Percentiles rank a stretch among this genome's conserved stretches.
phyloP scores from a whole-genome alignment of 1,140 invertebrate genomes.

The Bicyclus anynana region DNA sequence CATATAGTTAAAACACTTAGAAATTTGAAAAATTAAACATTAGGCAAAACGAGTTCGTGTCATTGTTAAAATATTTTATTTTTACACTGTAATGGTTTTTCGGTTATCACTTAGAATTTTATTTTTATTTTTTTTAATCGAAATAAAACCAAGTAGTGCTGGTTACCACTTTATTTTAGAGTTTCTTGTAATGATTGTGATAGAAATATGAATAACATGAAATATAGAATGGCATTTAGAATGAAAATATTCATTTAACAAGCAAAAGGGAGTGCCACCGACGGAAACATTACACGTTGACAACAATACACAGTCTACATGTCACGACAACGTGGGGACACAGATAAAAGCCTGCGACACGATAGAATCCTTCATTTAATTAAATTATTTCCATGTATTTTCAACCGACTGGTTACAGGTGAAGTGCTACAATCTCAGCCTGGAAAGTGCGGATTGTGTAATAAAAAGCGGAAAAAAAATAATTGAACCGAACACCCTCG shows the following conservation, averaged over 20 bases:
- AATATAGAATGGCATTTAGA: neutral
- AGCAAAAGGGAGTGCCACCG: slow-evolving; percentile 11
- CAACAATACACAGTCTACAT: slow-evolving; percentile 28
- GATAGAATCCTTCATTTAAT: slow-evolving; percentile 62
- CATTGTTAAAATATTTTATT: too few relatives aligned
- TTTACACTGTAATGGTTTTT: too few relatives aligned
- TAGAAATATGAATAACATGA: too few relatives aligned
- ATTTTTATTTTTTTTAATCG: too few relatives aligned
- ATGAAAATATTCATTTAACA: neutral
- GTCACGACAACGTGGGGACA: slow-evolving; percentile 7
- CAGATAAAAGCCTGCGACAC: slow-evolving; percentile 33
- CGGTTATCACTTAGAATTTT: too few relatives aligned
- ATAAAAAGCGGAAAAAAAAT: slow-evolving; percentile 69
- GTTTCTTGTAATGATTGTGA: too few relatives aligned
- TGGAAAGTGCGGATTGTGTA: slow-evolving; percentile 63
- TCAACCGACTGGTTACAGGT: slow-evolving; percentile 62
- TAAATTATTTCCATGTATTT: slow-evolving; percentile 62
- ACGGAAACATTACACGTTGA: slow-evolving; percentile 30
- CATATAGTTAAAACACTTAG: too few relatives aligned
- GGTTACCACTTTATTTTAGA: too few relatives aligned
- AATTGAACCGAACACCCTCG: slow-evolving; percentile 69
- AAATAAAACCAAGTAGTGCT: too few relatives aligned
- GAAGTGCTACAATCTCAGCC: slow-evolving; percentile 71
- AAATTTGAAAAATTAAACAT: too few relatives aligned
- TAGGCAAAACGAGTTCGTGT: too few relatives aligned